Conservation (phyloP, 2,888 invertebrate species). For the Metacarcinus magister region DNA sequence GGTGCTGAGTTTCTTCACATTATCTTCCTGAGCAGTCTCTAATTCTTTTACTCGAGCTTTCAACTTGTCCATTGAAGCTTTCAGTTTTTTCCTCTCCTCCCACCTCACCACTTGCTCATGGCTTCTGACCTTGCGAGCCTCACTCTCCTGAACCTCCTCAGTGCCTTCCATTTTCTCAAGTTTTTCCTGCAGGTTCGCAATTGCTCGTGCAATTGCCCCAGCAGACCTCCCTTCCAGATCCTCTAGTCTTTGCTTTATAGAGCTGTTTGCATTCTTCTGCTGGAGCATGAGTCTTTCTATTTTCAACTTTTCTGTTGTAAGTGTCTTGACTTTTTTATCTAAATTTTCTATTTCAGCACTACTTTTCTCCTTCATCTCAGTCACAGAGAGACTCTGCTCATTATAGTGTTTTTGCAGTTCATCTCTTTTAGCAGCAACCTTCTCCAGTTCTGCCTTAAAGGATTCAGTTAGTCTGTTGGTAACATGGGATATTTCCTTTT, state of each 20-base stretch:
- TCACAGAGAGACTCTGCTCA: conserved; percentile 53
- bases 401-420: conserved; percentile 47
- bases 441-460: conserved; percentile 66
- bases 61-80: conserved; percentile 70
- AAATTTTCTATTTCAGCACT: conserved; percentile 65
- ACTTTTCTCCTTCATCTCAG: conserved; percentile 54
- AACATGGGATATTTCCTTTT: conserved; percentile 70
- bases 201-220: conserved; percentile 70
- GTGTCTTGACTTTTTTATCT: conserved; percentile 60
- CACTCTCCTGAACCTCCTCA: conserved; percentile 71
- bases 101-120: conserved; percentile 77
- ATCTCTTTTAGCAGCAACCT: conserved; percentile 51
- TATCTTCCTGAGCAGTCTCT: conserved; percentile 55
- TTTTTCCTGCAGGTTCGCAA: conserved; percentile 65
- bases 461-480: conserved; percentile 62
- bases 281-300: conserved; percentile 72
- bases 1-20: conserved; percentile 68
- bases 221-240: conserved; percentile 76
- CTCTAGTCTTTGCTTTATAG: conserved; percentile 68
- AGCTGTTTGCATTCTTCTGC: conserved; percentile 68
- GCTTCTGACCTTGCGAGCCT: conserved; percentile 55
- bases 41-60: conserved; percentile 74
- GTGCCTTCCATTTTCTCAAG: conserved; percentile 72
- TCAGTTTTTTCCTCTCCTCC: conserved; percentile 79
- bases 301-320: conserved; percentile 69